A percentile compares a stretch with the other conserved stretches of the same genome.
These are phyloP conservation scores for Atta texana DNA, from an alignment of 1,140 invertebrate species.

Conservation along the genomic window DNA sequence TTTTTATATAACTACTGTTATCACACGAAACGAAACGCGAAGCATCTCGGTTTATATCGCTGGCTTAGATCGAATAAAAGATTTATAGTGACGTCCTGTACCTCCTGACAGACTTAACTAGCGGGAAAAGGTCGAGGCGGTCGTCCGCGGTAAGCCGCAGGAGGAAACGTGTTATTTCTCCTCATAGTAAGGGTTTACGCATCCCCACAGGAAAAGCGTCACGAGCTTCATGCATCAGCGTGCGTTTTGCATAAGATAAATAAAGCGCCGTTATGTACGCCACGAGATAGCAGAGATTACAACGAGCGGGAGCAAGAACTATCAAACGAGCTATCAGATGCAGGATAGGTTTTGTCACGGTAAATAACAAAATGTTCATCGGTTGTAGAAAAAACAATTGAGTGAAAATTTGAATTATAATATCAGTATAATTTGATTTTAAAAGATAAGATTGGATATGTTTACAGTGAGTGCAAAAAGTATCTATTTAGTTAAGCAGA, in stretches of 20 bases:
- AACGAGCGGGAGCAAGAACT: background rate
- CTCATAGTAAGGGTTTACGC: constrained; percentile 17
- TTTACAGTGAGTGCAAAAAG: background rate
- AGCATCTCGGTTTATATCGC: constrained; percentile 17
- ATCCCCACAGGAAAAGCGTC: constrained; percentile 29
- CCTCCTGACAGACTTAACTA: constrained; percentile 51
- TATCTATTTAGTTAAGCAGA: no score
- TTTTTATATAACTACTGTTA: constrained; percentile 21
- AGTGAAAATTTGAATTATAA: background rate
- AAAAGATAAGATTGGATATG: background rate
- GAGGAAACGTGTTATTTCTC: constrained; percentile 45
- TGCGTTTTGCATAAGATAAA: constrained; percentile 54
- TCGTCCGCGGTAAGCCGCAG: constrained; percentile 33
- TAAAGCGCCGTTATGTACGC: constrained; percentile 36
- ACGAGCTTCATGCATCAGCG: constrained; percentile 37
- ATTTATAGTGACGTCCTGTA: constrained; percentile 66
- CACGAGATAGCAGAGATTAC: constrained; percentile 15
- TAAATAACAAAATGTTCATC: background rate
- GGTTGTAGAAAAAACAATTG: background rate
- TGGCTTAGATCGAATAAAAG: constrained; percentile 67
- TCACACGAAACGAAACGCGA: constrained; percentile 19
- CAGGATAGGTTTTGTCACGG: background rate
- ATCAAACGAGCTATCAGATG: constrained; percentile 4
- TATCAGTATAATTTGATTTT: background rate
- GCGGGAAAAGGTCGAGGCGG: constrained; percentile 22